phyloP scores from a whole-genome alignment of 2,113 vertebrate genomes.

The Halcyon senegalensis region DNA sequence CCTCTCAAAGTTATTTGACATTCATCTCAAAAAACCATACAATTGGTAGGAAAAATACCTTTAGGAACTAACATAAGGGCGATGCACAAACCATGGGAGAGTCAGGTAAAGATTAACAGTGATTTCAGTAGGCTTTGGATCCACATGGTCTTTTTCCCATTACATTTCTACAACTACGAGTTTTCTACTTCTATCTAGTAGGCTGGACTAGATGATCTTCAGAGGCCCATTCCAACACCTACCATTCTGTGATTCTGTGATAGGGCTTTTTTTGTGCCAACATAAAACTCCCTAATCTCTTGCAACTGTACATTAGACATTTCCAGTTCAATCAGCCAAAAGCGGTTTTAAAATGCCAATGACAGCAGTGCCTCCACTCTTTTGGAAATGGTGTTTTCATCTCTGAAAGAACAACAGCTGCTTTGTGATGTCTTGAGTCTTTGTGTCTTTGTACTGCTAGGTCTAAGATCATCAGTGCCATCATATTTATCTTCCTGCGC shows the following conservation, averaged over 20 bases:
- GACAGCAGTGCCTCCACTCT: background rate
- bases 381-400: background rate
- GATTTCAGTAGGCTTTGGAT: background rate
- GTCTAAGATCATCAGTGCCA: background rate
- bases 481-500: background rate
- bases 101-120: background rate
- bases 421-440: background rate
- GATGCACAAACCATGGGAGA: background rate
- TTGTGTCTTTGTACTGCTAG: background rate
- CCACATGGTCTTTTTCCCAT: background rate
- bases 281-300: background rate
- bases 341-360: background rate
- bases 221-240: background rate
- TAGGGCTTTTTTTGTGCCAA: background rate
- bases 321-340: background rate
- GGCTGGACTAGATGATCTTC: background rate
- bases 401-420: background rate
- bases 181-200: background rate
- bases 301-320: background rate
- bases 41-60: background rate
- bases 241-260: background rate
- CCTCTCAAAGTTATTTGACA: background rate
- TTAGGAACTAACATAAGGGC: background rate
- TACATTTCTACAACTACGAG: background rate
- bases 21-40: background rate